Evolutionary conservation across 2,888 invertebrate genomes (phyloP).

Genomic region (Drosophila helvetica): DNA sequence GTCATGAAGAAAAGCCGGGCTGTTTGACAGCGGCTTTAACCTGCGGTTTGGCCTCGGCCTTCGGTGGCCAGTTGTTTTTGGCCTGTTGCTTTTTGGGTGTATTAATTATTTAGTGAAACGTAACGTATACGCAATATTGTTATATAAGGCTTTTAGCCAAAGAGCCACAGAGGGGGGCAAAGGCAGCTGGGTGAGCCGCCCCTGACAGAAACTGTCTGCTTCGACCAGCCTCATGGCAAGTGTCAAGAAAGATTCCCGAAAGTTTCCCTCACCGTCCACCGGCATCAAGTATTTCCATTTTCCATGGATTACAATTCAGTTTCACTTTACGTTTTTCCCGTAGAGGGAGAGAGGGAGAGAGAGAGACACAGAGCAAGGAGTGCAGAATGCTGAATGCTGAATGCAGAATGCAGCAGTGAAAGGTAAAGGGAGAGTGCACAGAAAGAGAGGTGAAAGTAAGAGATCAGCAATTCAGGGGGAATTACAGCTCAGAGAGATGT

Average conservation of each 20-base stretch:
- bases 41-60: slow-evolving; percentile 21
- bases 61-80: slow-evolving; percentile 23
- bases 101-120: slow-evolving; percentile 65
- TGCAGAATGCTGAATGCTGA: no score
- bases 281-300: slow-evolving; percentile 15
- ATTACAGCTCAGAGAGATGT: slow-evolving; percentile 7
- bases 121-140: slow-evolving; percentile 61
- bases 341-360: no score
- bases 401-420: no score
- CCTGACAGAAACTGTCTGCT: slow-evolving; percentile 5
- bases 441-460: no score
- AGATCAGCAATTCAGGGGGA: slow-evolving; percentile 27
- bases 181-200: slow-evolving; percentile 27
- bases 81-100: slow-evolving; percentile 59
- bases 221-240: background rate
- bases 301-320: slow-evolving; percentile 27
- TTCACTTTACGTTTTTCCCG: slow-evolving; percentile 3
- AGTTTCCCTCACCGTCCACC: background rate
- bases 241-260: slow-evolving; percentile 15
- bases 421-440: slow-evolving; percentile 5
- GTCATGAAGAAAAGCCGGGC: background rate
- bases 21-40: slow-evolving; percentile 9
- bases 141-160: slow-evolving; percentile 59
- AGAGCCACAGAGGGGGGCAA: background rate
- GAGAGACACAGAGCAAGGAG: slow-evolving; percentile 23